Percentiles rank a stretch among this genome's conserved stretches.
Conservation (phyloP, 2,113 vertebrate species). For the Alexandromys fortis region DNA sequence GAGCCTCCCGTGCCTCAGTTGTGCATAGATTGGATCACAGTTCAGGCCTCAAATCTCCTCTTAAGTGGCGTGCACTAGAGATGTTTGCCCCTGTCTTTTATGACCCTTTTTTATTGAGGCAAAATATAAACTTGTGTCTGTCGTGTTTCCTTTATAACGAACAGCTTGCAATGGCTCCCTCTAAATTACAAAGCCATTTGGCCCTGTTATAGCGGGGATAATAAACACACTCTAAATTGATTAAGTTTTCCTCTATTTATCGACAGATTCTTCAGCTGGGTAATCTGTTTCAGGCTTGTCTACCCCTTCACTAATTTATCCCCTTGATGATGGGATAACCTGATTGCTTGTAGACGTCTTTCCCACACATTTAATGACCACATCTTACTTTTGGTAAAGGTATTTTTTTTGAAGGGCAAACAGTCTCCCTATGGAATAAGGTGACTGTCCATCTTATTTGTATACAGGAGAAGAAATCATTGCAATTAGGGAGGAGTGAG, state of each 20-base stretch:
- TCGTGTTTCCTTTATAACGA: background rate
- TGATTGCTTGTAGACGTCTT: slow-evolving; percentile 44
- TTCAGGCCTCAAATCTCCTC: background rate
- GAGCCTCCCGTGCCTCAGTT: background rate
- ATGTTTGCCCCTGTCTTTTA: background rate
- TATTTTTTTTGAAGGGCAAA: slow-evolving; percentile 43
- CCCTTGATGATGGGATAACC: background rate
- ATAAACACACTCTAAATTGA: slow-evolving; percentile 46
- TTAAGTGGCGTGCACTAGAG: background rate
- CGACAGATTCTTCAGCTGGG: background rate
- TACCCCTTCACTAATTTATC: slow-evolving; percentile 1
- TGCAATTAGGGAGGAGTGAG: background rate
- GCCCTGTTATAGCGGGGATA: slow-evolving; percentile 7
- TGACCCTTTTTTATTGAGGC: background rate
- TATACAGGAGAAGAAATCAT: background rate
- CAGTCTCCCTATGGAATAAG: background rate
- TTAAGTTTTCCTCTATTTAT: slow-evolving; percentile 23
- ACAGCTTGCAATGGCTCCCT: background rate
- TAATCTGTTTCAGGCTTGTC: slow-evolving; percentile 36
- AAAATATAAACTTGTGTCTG: slow-evolving; percentile 1
- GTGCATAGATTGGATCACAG: background rate
- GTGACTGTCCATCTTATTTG: background rate
- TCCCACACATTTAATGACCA: slow-evolving; percentile 29
- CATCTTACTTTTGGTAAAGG: background rate
- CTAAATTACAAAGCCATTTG: slow-evolving; percentile 54